Evolutionary conservation across 2,888 invertebrate species (phyloP), one percentile per base, ranked within the genome.

Genomic region (Amblyjoppa fuscipennis): DNA sequence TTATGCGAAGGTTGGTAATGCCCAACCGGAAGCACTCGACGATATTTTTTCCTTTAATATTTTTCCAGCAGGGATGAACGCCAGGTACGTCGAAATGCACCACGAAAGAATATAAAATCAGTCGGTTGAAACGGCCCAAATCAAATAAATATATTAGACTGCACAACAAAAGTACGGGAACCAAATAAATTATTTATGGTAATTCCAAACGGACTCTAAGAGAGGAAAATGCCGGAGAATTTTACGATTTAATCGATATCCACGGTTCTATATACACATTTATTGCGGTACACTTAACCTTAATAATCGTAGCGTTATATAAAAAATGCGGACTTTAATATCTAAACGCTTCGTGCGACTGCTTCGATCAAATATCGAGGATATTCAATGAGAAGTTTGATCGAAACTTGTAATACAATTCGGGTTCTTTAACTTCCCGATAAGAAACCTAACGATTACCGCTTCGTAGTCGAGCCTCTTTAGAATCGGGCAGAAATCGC

Each of bases 271-370:
- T 38, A 28, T 51, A 80, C 64, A 64, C 16, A 16, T 64, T 64
- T 64, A 64, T 64, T 64, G 34, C 34, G 64, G 16, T 31, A 64
- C 16, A n/a, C 16, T 64, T 64, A 64, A 64, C 34, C 16, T 34
- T 64, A 64, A 34, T 31, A 64, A 64, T 31, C 34, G 6, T 31
- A 16, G 16, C 6, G 16, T 13, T 13, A 64, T 31, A 53, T 51
- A 69, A 81, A 38, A 71, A 77, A 81, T 73, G 76, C 78, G 41
- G 74, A 49, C 53, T 64, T 34, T 49, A 34, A 34, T 6, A 34
- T 34, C n/a, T 64, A 31, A 31, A 31, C 13, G 16, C 16, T 64
- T 34, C 31, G n/a, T 31, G 34, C 64, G 34, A 34, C 31, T 7
- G 7, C 31, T 34, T 64, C 31, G 16, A 34, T 64, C n/a, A 64